Evolutionary conservation across 2,888 invertebrate species (phyloP), one percentile per base, ranked within the genome.

Genomic region (Brachynemurus nebulosus): DNA sequence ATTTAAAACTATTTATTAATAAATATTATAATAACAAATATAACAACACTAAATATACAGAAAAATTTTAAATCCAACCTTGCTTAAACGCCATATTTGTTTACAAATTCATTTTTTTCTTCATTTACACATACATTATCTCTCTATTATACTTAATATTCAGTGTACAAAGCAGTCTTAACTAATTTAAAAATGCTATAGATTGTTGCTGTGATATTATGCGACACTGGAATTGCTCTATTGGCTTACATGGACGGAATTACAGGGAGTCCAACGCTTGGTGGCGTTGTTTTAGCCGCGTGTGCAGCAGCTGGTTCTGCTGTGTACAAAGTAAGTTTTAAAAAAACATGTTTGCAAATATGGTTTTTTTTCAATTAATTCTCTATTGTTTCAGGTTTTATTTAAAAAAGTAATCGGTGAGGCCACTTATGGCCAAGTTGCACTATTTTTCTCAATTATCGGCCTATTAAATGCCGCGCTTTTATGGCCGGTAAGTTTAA

Each of bases 161-260:
- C n/a, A n/a, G n/a, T n/a, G n/a, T n/a, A n/a, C n/a, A n/a, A n/a
- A n/a, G n/a, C n/a, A n/a, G n/a, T n/a, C n/a, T n/a, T 21, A 40
- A 25, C 25, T 19, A 40, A 12, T 40, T 6, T n/a, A 11, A 9
- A 25, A 16, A 12, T 19, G 48, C 53, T 59, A 17, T 63, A 93
- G 93, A 93, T 93, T 60, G 88, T 93, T 57, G 92, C 92, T 54
- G 88, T 92, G 57, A 92, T 93, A 58, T 69, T 93, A 51, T 90
- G 91, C 65, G 91, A 92, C 63, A 92, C 91, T 18, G 93, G 93
- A 27, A 89, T 92, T 51, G 92, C 93, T 2, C 70, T 93, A 44
- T 70, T 93, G 51, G 92, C 92, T 19, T 93, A 95, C 59, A 92
- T 93, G 89, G 92, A 93, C 59, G 92, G 92, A 40, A 90, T 91